phyloP scores from a whole-genome alignment of 2,113 vertebrate genomes.

The Nymphicus hollandicus region DNA sequence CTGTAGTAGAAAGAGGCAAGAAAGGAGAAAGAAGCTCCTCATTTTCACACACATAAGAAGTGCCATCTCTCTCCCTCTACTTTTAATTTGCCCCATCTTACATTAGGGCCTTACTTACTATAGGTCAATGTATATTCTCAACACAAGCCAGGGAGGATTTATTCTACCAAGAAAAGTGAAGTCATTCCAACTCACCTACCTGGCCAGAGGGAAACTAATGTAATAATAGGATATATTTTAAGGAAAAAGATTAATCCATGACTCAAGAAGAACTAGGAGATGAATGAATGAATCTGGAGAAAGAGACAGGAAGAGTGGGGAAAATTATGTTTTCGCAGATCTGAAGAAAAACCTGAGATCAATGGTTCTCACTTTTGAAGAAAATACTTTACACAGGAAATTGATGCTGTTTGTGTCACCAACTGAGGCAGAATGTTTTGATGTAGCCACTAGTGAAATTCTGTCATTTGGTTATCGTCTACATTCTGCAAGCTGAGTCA shows the following conservation, averaged over 20 bases:
- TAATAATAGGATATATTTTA: neutral
- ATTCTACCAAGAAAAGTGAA: neutral
- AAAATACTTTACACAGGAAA: neutral
- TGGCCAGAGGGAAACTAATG: neutral
- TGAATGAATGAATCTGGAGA: neutral
- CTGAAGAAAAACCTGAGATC: neutral
- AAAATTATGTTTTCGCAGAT: neutral
- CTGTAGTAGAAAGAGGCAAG: neutral
- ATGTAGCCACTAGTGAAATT: neutral
- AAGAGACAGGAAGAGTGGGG: neutral
- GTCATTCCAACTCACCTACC: neutral
- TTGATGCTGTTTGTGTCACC: neutral
- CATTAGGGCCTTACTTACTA: neutral
- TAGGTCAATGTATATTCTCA: neutral
- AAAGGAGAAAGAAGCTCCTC: neutral
- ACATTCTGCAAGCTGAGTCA: conserved; percentile 1
- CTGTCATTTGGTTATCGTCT: neutral
- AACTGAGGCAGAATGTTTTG: neutral
- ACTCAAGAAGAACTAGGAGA: neutral
- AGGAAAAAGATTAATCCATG: neutral
- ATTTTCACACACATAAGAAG: neutral
- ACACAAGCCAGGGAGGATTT: neutral
- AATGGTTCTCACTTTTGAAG: neutral
- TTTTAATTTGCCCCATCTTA: neutral
- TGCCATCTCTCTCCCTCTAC: neutral